Evolutionary conservation across 1,140 invertebrate species (phyloP).

Genomic region (Riptortus pedestris): DNA sequence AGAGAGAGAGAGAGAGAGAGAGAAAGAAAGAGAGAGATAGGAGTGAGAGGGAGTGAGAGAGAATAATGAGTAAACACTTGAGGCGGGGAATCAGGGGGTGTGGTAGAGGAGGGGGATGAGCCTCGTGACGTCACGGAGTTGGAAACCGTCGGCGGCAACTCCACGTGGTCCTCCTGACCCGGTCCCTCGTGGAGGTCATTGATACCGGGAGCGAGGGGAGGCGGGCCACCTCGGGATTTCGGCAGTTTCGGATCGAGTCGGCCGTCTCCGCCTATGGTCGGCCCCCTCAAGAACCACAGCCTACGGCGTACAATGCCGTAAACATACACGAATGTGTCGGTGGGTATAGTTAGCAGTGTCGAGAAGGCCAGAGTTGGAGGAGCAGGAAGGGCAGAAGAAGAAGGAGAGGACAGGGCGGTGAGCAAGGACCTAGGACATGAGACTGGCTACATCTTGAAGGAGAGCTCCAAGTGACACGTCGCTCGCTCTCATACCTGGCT

Average conservation of each 20-base stretch:
- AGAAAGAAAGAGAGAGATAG: too few species aligned
- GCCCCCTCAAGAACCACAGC: constrained; percentile 2
- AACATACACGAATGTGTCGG: constrained; percentile 17
- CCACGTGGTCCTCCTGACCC: constrained; percentile 20
- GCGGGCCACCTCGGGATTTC: constrained; percentile 16
- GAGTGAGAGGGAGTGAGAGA: not conserved
- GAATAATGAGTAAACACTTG: constrained; percentile 10
- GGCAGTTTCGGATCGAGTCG: constrained; percentile 14
- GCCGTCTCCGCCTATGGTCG: constrained; percentile 15
- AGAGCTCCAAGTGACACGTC: not conserved
- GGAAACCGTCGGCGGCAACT: constrained; percentile 20
- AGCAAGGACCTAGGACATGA: not conserved
- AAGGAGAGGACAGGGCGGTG: not conserved
- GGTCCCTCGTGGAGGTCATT: constrained; percentile 20
- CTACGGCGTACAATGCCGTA: constrained; percentile 9
- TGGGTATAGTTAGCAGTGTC: not conserved
- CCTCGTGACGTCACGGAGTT: constrained; percentile 16
- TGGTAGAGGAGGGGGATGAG: not conserved
- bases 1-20: too few species aligned
- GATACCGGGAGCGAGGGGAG: constrained; percentile 5
- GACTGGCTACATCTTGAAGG: not conserved
- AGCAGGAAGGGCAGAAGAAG: not conserved
- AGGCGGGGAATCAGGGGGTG: not conserved
- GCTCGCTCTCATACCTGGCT: not conserved
- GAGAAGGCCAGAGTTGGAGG: not conserved